Evolutionary conservation across 2,888 invertebrate genomes (phyloP).

Genomic region (Hirtodrosophila histrioides): DNA sequence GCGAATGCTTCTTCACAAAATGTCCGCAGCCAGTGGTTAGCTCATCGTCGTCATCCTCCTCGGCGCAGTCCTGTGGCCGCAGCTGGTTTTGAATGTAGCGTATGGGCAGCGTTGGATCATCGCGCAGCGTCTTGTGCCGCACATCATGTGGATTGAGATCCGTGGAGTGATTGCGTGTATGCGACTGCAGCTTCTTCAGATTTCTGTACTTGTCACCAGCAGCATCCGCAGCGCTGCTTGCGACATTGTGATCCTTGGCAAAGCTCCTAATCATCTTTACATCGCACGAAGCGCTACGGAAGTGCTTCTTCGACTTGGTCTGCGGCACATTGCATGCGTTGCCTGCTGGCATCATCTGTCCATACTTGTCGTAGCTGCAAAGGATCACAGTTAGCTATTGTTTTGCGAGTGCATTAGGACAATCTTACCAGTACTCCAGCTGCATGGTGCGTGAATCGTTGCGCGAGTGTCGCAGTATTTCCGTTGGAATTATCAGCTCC

Average conservation of each 20-base stretch:
- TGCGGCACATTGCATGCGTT: constrained; percentile 72
- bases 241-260: constrained; percentile 81
- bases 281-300: constrained; percentile 84
- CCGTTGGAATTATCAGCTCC: constrained; percentile 81
- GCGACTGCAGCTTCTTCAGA: constrained; percentile 83
- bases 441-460: constrained; percentile 88
- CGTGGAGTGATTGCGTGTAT: constrained; percentile 84
- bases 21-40: constrained; percentile 82
- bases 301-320: constrained; percentile 84
- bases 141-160: constrained; percentile 83
- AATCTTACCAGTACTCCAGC: constrained; percentile 86
- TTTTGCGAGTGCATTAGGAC: neutral
- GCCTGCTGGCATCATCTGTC: constrained; percentile 68
- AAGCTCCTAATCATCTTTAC: constrained; percentile 84
- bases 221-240: constrained; percentile 46
- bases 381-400: neutral
- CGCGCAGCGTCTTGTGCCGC: constrained; percentile 77
- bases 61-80: constrained; percentile 72
- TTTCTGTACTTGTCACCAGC: constrained; percentile 79
- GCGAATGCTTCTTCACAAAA: constrained; percentile 83
- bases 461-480: constrained; percentile 85
- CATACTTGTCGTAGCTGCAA: constrained; percentile 83
- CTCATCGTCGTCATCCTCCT: constrained; percentile 82
- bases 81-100: constrained; percentile 84
- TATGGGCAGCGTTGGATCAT: constrained; percentile 82